Base-by-base conservation (phyloP, 2,113 vertebrate genomes). In the Telmatochromis brichardi region DNA sequence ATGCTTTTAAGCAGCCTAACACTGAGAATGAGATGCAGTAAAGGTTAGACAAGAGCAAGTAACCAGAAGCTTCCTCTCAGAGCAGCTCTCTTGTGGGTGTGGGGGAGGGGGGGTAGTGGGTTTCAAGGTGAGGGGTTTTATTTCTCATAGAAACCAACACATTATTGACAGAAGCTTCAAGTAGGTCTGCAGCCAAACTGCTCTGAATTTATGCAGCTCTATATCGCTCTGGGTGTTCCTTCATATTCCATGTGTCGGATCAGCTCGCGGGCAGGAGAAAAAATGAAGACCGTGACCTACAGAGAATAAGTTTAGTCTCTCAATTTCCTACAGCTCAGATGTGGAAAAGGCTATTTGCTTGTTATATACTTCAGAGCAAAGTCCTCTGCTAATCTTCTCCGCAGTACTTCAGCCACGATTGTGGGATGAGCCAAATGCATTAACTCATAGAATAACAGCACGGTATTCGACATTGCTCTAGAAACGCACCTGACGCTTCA, bases 121-220 rank as follows among this genome's bases (percentile, higher is more conserved):
- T 63, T 65, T 65, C 10, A 65, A 65, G 33, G 33, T 12, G 42
- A 65, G 19, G 2, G 63, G 35, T 57, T n/a, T 88, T 89, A 92
- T 90, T 90, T 89, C 60, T 89, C 76, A 40, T 15, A 63, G 68
- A 82, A 47, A 80, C 65, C 83, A 85, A 88, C 92, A 84, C 79
- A 94, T 95, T 92, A 94, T 93, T 93, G 84, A 94, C 86, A 89
- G 80, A 80, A 31, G 82, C 71, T 87, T 91, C 68, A 87, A 83
- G 86, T 68, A 78, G 89, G 88, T 21, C 89, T 33, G 45, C 57
- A 8, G 73, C 37, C 68, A 35, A 81, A 83, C 83, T 57, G 63
- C 84, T 81, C 55, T 84, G 82, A 93, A 93, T 92, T 80, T 85
- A 83, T 89, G 80, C 86, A 86, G 76, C 85, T 88, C 87, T 86